Conservation (phyloP, 2,113 vertebrate species). For the Suricata suricatta region DNA sequence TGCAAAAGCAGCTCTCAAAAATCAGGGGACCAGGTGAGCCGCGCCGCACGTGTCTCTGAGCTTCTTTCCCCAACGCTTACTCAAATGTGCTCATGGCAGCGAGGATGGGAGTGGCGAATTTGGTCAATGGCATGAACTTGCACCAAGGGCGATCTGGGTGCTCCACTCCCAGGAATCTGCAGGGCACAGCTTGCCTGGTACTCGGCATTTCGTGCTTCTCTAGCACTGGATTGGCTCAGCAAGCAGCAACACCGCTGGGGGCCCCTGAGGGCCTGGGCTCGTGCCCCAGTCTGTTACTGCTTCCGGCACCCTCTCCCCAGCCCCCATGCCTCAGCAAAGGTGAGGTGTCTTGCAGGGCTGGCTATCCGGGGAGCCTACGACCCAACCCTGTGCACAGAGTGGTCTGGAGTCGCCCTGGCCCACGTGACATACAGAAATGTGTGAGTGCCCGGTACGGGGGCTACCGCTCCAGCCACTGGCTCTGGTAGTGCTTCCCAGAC, state of each 20-base stretch:
- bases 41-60: neutral
- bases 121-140: neutral
- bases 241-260: neutral
- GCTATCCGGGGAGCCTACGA: neutral
- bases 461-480: neutral
- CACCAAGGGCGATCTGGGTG: neutral
- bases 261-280: neutral
- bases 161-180: neutral
- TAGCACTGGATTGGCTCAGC: neutral
- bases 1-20: neutral
- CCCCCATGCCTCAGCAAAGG: neutral
- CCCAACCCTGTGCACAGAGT: neutral
- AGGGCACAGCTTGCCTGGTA: neutral
- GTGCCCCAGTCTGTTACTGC: neutral
- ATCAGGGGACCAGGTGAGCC: fast-evolving
- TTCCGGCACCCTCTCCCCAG: neutral
- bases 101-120: neutral
- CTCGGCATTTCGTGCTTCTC: neutral
- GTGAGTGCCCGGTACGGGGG: no score
- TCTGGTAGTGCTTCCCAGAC: no score
- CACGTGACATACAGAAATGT: neutral
- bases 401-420: neutral
- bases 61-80: neutral
- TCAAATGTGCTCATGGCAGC: neutral
- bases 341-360: neutral